phyloP scores from a whole-genome alignment of 1,140 invertebrate genomes.

The Drosophila yakuba region DNA sequence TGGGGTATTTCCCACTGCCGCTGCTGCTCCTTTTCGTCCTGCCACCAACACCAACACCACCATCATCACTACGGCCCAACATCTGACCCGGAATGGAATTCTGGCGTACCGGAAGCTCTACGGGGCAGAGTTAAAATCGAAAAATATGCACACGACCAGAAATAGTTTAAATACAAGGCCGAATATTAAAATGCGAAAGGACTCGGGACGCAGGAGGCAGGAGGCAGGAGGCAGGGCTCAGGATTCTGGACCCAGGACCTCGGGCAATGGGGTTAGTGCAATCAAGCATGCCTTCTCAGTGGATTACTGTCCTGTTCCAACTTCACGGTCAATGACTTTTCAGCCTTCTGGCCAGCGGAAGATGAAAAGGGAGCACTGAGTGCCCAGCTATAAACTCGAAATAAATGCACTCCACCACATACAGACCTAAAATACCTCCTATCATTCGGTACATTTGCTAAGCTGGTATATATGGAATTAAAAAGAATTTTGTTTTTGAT shows the following conservation, averaged over 20 bases:
- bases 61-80: neutral
- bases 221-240: neutral
- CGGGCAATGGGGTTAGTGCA: constrained; percentile 42
- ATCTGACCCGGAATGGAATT: constrained; percentile 39
- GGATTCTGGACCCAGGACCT: constrained; percentile 1
- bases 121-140: constrained; percentile 61
- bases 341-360: constrained; percentile 19
- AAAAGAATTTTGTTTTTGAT: too few species aligned
- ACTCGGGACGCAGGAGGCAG: neutral
- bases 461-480: too few species aligned
- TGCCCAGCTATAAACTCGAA: neutral
- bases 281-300: constrained; percentile 70
- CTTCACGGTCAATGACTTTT: constrained; percentile 71
- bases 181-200: constrained; percentile 63
- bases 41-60: too few species aligned
- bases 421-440: neutral
- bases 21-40: too few species aligned
- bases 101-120: constrained; percentile 53
- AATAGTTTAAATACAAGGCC: constrained; percentile 68
- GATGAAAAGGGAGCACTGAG: neutral
- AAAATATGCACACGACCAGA: constrained; percentile 60
- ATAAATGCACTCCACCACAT: neutral
- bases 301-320: constrained; percentile 61
- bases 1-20: neutral
- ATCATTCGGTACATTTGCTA: neutral